Percentiles rank a stretch among this genome's conserved stretches.
Evolutionary conservation across 2,888 invertebrate species (phyloP).

Genomic region (Xylota segnis): DNA sequence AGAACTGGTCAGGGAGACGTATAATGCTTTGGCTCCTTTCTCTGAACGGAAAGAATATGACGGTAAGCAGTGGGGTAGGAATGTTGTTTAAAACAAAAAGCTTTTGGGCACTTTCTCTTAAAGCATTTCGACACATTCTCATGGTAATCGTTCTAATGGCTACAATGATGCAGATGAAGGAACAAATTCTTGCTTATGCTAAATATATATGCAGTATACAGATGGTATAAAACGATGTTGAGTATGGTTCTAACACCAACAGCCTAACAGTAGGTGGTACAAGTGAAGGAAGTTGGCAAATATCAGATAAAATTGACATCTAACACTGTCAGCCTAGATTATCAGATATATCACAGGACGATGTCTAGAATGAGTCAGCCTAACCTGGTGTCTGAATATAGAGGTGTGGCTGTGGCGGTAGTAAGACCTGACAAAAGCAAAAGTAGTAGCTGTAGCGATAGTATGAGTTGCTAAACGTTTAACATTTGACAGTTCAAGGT

Average conservation of each 20-base stretch:
- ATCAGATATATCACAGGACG: no score
- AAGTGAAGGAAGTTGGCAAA: neutral
- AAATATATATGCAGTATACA: constrained; percentile 46
- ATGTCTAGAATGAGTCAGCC: no score
- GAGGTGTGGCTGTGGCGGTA: no score
- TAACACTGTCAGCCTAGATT: no score
- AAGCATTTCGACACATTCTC: constrained; percentile 43
- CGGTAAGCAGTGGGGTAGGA: neutral
- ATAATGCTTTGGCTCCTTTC: neutral
- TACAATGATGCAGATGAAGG: neutral
- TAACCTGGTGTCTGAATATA: no score
- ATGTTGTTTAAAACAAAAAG: constrained; percentile 53
- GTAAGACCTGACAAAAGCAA: no score
- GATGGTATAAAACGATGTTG: constrained; percentile 16
- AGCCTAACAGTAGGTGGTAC: constrained; percentile 35
- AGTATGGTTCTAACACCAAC: neutral
- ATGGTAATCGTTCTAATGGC: constrained; percentile 47
- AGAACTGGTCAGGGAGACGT: neutral
- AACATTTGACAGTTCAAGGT: no score
- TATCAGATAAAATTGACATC: no score
- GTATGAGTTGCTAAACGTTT: no score
- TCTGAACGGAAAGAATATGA: neutral
- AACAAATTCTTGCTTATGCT: constrained; percentile 44
- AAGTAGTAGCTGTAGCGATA: no score
- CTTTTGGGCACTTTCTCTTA: constrained; percentile 31